phyloP scores from a whole-genome alignment of 64 coral and sea anemone species.

The Montipora sp. region DNA sequence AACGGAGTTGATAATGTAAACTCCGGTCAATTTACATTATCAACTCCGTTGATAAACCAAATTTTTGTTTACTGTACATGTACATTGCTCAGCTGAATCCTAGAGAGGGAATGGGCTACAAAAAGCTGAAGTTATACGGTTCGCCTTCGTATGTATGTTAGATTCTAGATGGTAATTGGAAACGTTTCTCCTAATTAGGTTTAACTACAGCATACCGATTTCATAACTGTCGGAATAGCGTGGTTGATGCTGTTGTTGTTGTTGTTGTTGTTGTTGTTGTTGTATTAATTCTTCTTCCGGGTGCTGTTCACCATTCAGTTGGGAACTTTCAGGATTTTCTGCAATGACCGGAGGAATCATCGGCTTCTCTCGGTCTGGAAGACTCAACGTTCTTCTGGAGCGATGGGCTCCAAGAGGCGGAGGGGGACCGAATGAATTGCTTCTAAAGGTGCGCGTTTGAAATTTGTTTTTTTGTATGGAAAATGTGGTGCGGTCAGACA shows the following conservation, averaged over 20 bases:
- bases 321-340: slow-evolving; percentile 27
- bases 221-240: background rate
- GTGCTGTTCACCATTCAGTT: background rate
- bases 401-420: slow-evolving; percentile 48
- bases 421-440: slow-evolving; percentile 62
- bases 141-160: background rate
- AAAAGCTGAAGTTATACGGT: too few relatives aligned
- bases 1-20: too few relatives aligned
- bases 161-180: too few relatives aligned
- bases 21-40: too few relatives aligned
- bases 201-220: background rate
- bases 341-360: slow-evolving; percentile 46
- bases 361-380: slow-evolving; percentile 73
- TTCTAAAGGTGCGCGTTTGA: slow-evolving; percentile 49
- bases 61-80: too few relatives aligned
- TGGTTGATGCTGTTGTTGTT: background rate
- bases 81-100: too few relatives aligned
- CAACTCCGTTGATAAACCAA: too few relatives aligned
- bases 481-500: slow-evolving; percentile 50
- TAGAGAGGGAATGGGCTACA: too few relatives aligned
- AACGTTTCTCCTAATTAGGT: background rate
- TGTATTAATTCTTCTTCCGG: background rate
- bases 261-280: background rate
- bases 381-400: slow-evolving; percentile 69
- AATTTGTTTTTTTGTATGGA: slow-evolving; percentile 3